These are phyloP conservation scores for Tachysurus vachellii DNA, from an alignment of 2,113 vertebrate genomes.

Conservation along the genomic window DNA sequence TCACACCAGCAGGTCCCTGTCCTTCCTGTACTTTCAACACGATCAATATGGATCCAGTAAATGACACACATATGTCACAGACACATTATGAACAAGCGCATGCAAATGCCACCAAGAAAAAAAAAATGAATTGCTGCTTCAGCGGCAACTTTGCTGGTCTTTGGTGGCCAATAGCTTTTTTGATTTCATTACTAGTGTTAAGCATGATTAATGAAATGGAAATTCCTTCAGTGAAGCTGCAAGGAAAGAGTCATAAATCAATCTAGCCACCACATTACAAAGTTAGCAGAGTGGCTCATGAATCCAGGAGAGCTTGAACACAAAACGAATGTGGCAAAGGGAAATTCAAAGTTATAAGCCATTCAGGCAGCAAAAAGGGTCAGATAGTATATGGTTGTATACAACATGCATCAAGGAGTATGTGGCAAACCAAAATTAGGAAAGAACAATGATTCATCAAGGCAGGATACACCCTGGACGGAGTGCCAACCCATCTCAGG, in stretches of 20 bases:
- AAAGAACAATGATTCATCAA: not conserved
- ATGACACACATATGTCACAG: conserved; percentile 12
- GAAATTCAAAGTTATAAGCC: not conserved
- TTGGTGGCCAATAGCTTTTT: conserved; percentile 68
- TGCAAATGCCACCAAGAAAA: conserved; percentile 55
- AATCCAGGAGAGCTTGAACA: not conserved
- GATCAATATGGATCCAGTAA: conserved; percentile 63
- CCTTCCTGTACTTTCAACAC: conserved; percentile 51
- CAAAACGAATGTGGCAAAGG: not conserved
- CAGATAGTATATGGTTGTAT: not conserved
- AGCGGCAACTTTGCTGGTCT: conserved; percentile 62
- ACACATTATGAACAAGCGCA: conserved; percentile 49
- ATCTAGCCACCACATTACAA: conserved; percentile 41
- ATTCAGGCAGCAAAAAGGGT: not conserved
- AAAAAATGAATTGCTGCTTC: conserved; percentile 65
- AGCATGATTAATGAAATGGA: conserved; percentile 69
- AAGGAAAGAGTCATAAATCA: conserved; percentile 49
- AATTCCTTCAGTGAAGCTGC: conserved; percentile 56
- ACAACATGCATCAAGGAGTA: not conserved
- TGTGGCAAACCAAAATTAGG: not conserved
- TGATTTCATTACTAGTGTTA: conserved; percentile 72
- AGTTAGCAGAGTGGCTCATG: not conserved
- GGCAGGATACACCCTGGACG: too few relatives aligned
- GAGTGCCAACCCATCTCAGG: too few relatives aligned
- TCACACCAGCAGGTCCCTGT: conserved; percentile 61